A percentile compares a stretch with the other conserved stretches of the same genome.
phyloP scores from a whole-genome alignment of 2,113 vertebrate species.

The Onychostoma macrolepis region DNA sequence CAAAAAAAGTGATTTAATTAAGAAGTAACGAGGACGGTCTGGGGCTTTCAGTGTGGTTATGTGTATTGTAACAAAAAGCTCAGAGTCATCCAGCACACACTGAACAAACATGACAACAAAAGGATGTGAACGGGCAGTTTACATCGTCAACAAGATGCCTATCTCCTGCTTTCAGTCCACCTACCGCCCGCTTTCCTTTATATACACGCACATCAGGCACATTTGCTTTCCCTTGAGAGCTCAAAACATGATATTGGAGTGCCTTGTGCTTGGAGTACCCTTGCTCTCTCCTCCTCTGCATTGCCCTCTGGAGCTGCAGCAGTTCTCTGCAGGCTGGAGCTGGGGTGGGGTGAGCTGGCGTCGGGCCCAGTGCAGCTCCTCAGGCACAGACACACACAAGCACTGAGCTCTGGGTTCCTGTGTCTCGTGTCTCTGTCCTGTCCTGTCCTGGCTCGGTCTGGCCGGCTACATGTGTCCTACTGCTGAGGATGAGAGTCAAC shows the following conservation, averaged over 20 bases:
- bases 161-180: conserved; percentile 12
- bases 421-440: conserved; percentile 3
- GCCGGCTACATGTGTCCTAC: background rate
- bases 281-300: conserved; percentile 70
- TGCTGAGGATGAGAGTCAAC: conserved; percentile 36
- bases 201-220: conserved; percentile 4
- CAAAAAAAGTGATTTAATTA: background rate
- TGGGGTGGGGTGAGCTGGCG: conserved; percentile 75
- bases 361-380: conserved; percentile 60
- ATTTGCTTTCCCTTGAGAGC: conserved; percentile 3
- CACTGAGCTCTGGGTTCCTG: background rate
- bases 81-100: background rate
- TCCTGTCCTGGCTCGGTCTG: background rate
- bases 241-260: conserved; percentile 19
- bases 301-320: conserved; percentile 78
- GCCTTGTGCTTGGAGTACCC: conserved; percentile 58
- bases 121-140: conserved; percentile 10
- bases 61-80: conserved; percentile 14
- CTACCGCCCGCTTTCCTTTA: background rate
- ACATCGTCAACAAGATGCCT: conserved; percentile 26
- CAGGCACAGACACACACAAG: conserved; percentile 28
- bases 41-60: background rate
- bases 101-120: conserved; percentile 32
- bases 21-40: background rate
- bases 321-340: conserved; percentile 73